Base-by-base conservation (phyloP, 2,888 invertebrate species). In the Cremastinae sp. region DNA sequence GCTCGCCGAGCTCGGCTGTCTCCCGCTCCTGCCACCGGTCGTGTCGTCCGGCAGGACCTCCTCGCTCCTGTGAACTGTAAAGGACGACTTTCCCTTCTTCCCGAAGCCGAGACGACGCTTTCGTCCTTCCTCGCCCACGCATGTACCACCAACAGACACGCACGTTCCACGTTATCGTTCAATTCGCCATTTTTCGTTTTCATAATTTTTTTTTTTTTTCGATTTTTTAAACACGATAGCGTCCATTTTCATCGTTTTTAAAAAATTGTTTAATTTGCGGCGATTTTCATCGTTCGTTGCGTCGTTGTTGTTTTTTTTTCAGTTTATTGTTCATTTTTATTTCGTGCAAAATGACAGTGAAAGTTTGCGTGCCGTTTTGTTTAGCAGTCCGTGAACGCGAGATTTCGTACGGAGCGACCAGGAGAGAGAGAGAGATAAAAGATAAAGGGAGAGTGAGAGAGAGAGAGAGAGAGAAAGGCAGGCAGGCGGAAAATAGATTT, bases 51-150 rank as follows among this genome's bases (percentile, higher is more conserved):
- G 97, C 87, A 95, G 94, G 89, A 98, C 97, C 91, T 98, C 98
- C 92, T 98, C 98, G 91, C 98, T 98, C 91, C 98, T 95, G 93
- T 98, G 98, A 90, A 98, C 97, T 91, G 97, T 97, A 93, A 97
- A 96, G 90, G 97, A 97, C 91, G 96, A 96, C 93, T 97, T 96
- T 90, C 96, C 97, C 92, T 96, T 95, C 92, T 96, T 95, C 91
- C 97, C 97, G 92, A 96, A 97, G 92, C 96, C 96, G 94, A 97
- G 95, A 92, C 97, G 94, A 92, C 97, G 93, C 93, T 96, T 97
- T 90, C 96, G 95, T 92, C 97, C 97, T 96, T 93, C 90, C 91
- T 90, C 89, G 86, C 89, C 89, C 87, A 90, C 88, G 84, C 86
- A 88, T 89, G 88, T 87, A 87, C 86, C 87, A 86, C 85, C 87